These are phyloP conservation scores for Albula glossodonta DNA, from an alignment of 2,113 vertebrate species.

Conservation along the genomic window DNA sequence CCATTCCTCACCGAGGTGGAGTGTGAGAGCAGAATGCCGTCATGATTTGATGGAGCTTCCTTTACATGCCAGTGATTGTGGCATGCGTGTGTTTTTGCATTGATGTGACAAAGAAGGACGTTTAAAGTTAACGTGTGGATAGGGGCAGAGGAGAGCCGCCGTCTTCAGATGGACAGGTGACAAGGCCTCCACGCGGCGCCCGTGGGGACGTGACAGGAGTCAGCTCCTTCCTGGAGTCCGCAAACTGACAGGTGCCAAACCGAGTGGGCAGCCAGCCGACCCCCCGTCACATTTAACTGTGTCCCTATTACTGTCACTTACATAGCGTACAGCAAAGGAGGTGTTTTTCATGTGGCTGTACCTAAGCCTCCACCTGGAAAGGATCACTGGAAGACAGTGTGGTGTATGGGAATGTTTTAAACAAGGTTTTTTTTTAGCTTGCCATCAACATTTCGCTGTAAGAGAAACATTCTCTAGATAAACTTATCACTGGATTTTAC, in stretches of 20 bases:
- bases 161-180: slow-evolving; percentile 60
- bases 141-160: slow-evolving; percentile 26
- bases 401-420: no score
- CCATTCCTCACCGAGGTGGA: background rate
- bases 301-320: background rate
- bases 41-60: background rate
- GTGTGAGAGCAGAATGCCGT: background rate
- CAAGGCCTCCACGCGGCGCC: slow-evolving; percentile 44
- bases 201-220: background rate
- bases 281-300: background rate
- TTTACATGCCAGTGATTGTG: background rate
- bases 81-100: no score
- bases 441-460: no score
- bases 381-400: no score
- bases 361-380: background rate
- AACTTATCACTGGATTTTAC: no score
- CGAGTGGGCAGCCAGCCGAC: background rate
- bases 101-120: background rate
- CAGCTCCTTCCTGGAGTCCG: background rate
- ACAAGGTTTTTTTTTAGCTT: no score
- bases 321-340: background rate
- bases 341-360: background rate
- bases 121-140: background rate
- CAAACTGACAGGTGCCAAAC: slow-evolving; percentile 17
- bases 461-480: no score